phyloP scores from a whole-genome alignment of 1,140 invertebrate species.

The Drosophila willistoni region DNA sequence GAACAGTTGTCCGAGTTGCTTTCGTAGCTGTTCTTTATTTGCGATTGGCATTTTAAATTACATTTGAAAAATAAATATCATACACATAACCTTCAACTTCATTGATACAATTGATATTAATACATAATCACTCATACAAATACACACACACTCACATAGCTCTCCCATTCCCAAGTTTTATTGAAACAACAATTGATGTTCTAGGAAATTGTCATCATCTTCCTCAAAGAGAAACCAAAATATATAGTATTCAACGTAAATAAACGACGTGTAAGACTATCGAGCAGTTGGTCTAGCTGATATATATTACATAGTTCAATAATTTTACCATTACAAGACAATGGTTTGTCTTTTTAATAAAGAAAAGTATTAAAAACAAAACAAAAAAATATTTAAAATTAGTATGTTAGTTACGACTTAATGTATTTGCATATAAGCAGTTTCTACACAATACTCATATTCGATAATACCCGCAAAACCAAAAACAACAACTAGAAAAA shows the following conservation, averaged over 20 bases:
- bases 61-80: slow-evolving; percentile 42
- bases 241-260: neutral
- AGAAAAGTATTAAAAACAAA: slow-evolving; percentile 26
- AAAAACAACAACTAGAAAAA: slow-evolving; percentile 22
- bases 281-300: slow-evolving; percentile 18
- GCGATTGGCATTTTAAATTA: slow-evolving; percentile 73
- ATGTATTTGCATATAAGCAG: slow-evolving; percentile 53
- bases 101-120: slow-evolving; percentile 47
- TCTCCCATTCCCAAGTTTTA: neutral
- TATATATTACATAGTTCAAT: slow-evolving; percentile 25
- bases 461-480: slow-evolving; percentile 17
- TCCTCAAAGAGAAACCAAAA: neutral
- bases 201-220: neutral
- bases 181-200: slow-evolving; percentile 41
- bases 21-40: slow-evolving; percentile 47
- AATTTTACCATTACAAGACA: slow-evolving; percentile 52
- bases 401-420: slow-evolving; percentile 61
- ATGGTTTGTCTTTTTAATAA: slow-evolving; percentile 65
- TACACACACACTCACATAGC: slow-evolving; percentile 15
- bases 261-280: slow-evolving; percentile 5
- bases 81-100: slow-evolving; percentile 33
- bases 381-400: slow-evolving; percentile 27
- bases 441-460: slow-evolving; percentile 38
- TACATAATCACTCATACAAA: slow-evolving; percentile 10
- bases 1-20: slow-evolving; percentile 1